Conservation (phyloP, 2,797 vertebrate genomes). For the Enteromius thamalakanensis region DNA sequence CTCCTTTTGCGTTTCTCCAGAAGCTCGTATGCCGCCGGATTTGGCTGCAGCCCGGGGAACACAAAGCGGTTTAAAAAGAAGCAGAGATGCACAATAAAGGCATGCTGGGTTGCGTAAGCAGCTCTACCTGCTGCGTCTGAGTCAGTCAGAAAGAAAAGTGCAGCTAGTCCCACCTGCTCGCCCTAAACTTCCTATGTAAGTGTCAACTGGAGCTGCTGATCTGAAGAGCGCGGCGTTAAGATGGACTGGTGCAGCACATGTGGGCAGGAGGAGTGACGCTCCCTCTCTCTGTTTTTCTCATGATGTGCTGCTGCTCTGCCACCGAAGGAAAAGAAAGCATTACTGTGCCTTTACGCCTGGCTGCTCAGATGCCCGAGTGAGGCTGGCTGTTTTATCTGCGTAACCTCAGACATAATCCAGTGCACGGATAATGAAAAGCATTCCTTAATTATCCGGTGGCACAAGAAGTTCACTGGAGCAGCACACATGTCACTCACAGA, state of each 20-base stretch:
- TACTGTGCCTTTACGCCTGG: conserved; percentile 77
- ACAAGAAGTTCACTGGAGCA: conserved; percentile 20
- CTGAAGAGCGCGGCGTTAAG: conserved; percentile 13
- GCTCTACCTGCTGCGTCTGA: conserved; percentile 45
- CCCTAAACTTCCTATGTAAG: conserved; percentile 43
- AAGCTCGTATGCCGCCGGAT: conserved; percentile 73
- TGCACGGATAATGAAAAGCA: conserved; percentile 16
- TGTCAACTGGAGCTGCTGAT: conserved; percentile 33
- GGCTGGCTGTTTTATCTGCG: conserved; percentile 46
- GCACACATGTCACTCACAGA: conserved; percentile 18
- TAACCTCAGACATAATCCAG: conserved; percentile 36
- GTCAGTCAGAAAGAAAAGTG: conserved; percentile 57
- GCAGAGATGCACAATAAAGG: conserved; percentile 19
- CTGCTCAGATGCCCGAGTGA: conserved; percentile 59
- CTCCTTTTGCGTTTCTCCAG: conserved; percentile 70
- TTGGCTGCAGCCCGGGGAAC: conserved; percentile 68
- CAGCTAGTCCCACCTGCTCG: conserved; percentile 49
- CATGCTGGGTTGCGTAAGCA: background rate
- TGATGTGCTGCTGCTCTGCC: conserved; percentile 79
- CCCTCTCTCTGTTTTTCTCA: conserved; percentile 68
- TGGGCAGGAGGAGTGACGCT: conserved; percentile 51
- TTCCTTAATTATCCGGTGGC: conserved; percentile 4
- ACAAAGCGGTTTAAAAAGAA: conserved; percentile 51
- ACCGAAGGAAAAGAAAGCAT: conserved; percentile 79
- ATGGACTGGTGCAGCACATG: conserved; percentile 36